Conservation (phyloP, 2,888 invertebrate genomes). For the Lithophane socia region DNA sequence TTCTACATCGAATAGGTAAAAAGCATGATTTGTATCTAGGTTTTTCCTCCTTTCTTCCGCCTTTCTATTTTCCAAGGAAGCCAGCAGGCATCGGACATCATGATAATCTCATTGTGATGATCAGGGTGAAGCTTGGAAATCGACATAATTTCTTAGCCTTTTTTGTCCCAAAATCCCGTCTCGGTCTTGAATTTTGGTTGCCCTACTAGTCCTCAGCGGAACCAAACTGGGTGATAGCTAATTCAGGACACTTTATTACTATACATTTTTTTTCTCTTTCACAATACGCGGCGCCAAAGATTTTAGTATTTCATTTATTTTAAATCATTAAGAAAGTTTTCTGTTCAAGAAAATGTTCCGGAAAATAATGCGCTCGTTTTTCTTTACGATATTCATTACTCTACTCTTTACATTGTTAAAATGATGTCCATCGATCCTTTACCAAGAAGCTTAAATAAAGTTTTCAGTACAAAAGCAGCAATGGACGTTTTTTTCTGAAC, state of each 20-base stretch:
- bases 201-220: constrained; percentile 47
- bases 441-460: background rate
- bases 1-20: background rate
- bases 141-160: background rate
- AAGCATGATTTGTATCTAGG: background rate
- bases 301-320: constrained; percentile 60
- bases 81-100: background rate
- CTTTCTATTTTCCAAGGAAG: background rate
- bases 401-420: background rate
- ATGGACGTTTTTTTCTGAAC: background rate
- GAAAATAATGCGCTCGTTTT: constrained; percentile 51
- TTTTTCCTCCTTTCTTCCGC: too few species aligned
- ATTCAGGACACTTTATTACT: constrained; percentile 69
- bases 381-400: constrained; percentile 50
- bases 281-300: constrained; percentile 45
- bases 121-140: background rate
- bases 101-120: background rate
- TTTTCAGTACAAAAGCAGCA: constrained; percentile 3
- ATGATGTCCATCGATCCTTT: constrained; percentile 10
- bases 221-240: constrained; percentile 63
- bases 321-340: constrained; percentile 44
- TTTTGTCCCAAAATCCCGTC: background rate
- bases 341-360: constrained; percentile 28
- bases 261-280: constrained; percentile 58
- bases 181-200: background rate